Percentiles rank a stretch among this genome's conserved stretches.
Conservation (phyloP, 2,113 vertebrate genomes). For the Heliornis fulica region DNA sequence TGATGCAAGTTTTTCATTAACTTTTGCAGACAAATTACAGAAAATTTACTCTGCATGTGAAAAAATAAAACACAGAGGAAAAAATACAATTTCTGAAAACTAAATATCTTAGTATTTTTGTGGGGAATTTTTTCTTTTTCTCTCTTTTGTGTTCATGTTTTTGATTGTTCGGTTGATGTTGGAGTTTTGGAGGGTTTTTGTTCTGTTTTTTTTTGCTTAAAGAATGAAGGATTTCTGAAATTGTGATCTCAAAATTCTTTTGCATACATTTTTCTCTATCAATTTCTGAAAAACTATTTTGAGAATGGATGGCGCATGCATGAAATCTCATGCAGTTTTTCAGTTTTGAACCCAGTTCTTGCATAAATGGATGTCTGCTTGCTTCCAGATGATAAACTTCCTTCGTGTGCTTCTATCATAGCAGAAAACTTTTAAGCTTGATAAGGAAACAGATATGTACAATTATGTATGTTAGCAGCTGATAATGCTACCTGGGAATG, state of each 20-base stretch:
- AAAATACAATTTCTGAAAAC: neutral
- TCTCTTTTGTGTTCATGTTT: neutral
- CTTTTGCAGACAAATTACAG: neutral
- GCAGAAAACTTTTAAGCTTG: neutral
- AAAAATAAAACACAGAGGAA: neutral
- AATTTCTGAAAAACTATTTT: neutral
- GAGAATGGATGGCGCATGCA: neutral
- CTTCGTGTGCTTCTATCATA: neutral
- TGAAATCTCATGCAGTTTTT: neutral
- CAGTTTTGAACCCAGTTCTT: neutral
- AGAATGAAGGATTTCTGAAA: neutral
- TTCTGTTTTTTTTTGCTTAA: neutral
- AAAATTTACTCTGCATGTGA: neutral
- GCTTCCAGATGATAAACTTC: neutral
- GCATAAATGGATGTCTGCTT: neutral
- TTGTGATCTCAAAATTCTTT: neutral
- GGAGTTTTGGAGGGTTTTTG: no score
- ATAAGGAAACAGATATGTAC: neutral
- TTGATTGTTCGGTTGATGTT: neutral
- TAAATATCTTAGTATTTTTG: neutral
- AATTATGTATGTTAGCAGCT: neutral
- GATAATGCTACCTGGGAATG: neutral
- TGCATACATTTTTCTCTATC: neutral
- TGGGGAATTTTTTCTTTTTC: neutral
- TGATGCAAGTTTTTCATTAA: neutral